Base-by-base conservation (phyloP, 2,888 invertebrate genomes). In the Cephalotes varians region DNA sequence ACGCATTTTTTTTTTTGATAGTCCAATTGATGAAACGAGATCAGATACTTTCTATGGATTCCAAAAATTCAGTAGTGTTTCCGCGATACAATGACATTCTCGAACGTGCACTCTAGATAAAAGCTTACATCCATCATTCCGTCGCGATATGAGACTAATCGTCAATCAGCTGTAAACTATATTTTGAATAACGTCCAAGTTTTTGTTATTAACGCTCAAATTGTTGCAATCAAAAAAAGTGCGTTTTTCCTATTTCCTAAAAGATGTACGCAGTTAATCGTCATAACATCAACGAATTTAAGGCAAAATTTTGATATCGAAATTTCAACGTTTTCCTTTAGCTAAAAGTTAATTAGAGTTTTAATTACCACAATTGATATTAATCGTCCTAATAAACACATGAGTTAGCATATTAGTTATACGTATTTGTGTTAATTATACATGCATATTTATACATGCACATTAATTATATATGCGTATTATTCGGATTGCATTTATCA, bases 151-250 rank as follows among this genome's bases (percentile, higher is more conserved):
- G 74, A 34, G 47, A 80, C 82, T 44, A 81, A 37, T 44, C 58
- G 65, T n/a, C n/a, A 83, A 83, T 44, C 67, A 62, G 2, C 64
- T 51, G 40, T 67, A 84, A 77, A 77, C 28, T 47, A 56, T 83
- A 51, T 67, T 79, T 85, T 84, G 85, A 82, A 81, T 49, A 25
- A 2, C 10, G 40, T 84, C 85, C 86, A 62, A 80, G n/a, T n/a
- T n/a, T n/a, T n/a, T 34, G 44, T 25, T 60, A 73, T 28, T 81
- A 73, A 84, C 28, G 67, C 51, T 58, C 37, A 37, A 34, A 47
- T 58, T 31, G n/a, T 56, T 65, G 65, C 51, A 81, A 81, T 71
- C 76, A 72, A 80, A 67, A 74, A 74, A 25, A 60, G 31, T 54
- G 47, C 60, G 49, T 80, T 76, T 51, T 80, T 81, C 40, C n/a